Base-by-base conservation (phyloP, 2,797 vertebrate species). In the Vireo griseus region DNA sequence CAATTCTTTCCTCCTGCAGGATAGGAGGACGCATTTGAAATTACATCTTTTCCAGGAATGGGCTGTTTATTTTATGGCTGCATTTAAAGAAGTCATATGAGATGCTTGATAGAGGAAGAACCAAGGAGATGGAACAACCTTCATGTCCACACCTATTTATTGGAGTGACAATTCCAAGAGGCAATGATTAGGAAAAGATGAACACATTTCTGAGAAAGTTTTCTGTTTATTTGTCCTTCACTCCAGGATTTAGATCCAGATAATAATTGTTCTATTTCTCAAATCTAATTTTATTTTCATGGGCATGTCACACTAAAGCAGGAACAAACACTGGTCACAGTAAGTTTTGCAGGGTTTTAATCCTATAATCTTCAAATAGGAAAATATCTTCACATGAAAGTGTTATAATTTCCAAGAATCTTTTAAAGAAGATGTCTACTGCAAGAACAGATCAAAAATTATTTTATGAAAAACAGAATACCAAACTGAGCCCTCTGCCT, bases 381-480 rank as follows among this genome's bases (percentile, higher is more conserved):
- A 90, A 88, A 83, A 45, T 37, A 52, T 22, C 21, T 88, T 86
- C 72, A 74, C 86, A 57, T 24, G 3, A 42, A 92, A 76, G 25
- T 37, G 3, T 7, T 58, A 20, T 11, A n/a, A 28, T 45, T 93
- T 90, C 25, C n/a, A 88, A 74, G 3, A 42, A 28, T 5, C 3
- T 80, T 77, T 66, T 33, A 66, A 55, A 83, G 35, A 29, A 28
- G 18, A 54, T 6, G 48, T 4, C 5, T 77, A 47, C n/a, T 35
- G 8, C 5, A 50, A 75, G 39, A 62, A 17, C 11, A 66, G n/a
- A 76, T 40, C 12, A 59, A 54, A 77, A 59, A 74, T 22, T 37
- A 63, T 76, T 82, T 81, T 68, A 39, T 54, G 42, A 17, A 31
- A 66, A 86, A 72, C 7, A 61, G 21, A 90, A 19, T 24, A 61